These are phyloP conservation scores for Troides oblongomaculatus DNA, from an alignment of 2,888 invertebrate genomes.

Conservation along the genomic window DNA sequence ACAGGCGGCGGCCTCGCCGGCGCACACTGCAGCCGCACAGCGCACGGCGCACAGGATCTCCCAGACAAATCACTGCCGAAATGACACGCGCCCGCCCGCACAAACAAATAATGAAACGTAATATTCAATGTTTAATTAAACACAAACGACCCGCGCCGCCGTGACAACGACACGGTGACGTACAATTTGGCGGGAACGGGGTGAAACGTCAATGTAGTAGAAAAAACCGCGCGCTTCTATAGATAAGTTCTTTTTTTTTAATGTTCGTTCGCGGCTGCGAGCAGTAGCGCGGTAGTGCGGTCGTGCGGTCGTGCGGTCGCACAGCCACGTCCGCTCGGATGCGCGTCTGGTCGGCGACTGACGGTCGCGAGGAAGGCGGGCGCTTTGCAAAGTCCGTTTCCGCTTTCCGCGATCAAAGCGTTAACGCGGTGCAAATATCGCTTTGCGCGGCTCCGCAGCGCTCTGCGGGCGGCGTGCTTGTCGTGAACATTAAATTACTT, in stretches of 20 bases:
- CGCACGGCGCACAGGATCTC: slow-evolving; percentile 15
- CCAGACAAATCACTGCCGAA: slow-evolving; percentile 8
- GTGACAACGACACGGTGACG: too few species aligned
- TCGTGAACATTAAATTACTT: too few species aligned
- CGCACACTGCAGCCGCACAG: slow-evolving; percentile 48
- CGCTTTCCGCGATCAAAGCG: slow-evolving; percentile 21
- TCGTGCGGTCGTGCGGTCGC: slow-evolving; percentile 8
- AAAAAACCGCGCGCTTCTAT: not conserved
- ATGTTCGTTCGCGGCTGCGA: not conserved
- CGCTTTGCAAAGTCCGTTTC: slow-evolving; percentile 22
- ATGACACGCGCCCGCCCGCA: slow-evolving; percentile 4
- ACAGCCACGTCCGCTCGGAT: slow-evolving; percentile 10
- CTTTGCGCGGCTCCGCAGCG: too few species aligned
- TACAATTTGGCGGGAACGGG: too few species aligned
- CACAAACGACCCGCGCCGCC: too few species aligned
- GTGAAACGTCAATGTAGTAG: not conserved
- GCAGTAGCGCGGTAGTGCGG: not conserved
- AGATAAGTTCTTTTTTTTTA: slow-evolving; percentile 10
- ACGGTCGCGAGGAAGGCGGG: slow-evolving; percentile 6
- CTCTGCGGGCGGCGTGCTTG: too few species aligned
- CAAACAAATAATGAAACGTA: slow-evolving; percentile 5
- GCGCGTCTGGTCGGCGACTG: slow-evolving; percentile 21
- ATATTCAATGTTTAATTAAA: not conserved
- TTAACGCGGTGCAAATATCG: slow-evolving; percentile 19
- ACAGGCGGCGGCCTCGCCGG: slow-evolving; percentile 50